Base-by-base conservation (phyloP, 2,888 invertebrate species). In the Orthosia cruda region DNA sequence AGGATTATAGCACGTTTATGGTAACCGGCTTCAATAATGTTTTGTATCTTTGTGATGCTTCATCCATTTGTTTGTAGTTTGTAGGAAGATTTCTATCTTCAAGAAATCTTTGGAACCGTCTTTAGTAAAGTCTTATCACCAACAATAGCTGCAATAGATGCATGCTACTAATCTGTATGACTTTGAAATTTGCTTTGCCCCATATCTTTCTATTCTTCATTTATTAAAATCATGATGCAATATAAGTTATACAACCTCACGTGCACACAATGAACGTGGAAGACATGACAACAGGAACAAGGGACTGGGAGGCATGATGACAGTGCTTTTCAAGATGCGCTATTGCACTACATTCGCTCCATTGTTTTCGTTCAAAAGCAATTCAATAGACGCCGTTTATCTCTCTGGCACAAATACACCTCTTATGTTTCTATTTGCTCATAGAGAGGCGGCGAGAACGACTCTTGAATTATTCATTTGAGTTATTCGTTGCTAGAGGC, bases 341-440 rank as follows among this genome's bases (percentile, higher is more conserved):
- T 76, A 77, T 83, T 73, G 69, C 67, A 83, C 81, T 84, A 86
- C 83, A 83, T 83, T 85, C 82, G 55, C 74, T 63, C 85, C 70
- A 86, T 90, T 90, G 91, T 90, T 88, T 89, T 87, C 86, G 52
- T 83, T 88, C 71, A 81, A 87, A 82, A 74, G 74, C 80, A 80
- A 88, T 89, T 89, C 83, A 88, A 88, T 86, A 84, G 86, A 84
- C 66, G 77, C 67, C 70, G 63, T 79, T 81, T 85, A 88, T 86
- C 83, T 55, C 65, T 12, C 57, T 62, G 77, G 52, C 84, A 84
- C 82, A 87, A 84, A 83, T 84, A 81, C 55, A 73, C 77, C 85
- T 82, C 80, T 88, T 80, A 83, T 81, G 82, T 88, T 84, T 84
- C 81, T 88, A 87, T 85, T 88, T 88, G 83, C 72, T 81, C 76